A percentile compares a stretch with the other conserved stretches of the same genome.
phyloP scores from a whole-genome alignment of 2,113 vertebrate species.

The Verasper variegatus region DNA sequence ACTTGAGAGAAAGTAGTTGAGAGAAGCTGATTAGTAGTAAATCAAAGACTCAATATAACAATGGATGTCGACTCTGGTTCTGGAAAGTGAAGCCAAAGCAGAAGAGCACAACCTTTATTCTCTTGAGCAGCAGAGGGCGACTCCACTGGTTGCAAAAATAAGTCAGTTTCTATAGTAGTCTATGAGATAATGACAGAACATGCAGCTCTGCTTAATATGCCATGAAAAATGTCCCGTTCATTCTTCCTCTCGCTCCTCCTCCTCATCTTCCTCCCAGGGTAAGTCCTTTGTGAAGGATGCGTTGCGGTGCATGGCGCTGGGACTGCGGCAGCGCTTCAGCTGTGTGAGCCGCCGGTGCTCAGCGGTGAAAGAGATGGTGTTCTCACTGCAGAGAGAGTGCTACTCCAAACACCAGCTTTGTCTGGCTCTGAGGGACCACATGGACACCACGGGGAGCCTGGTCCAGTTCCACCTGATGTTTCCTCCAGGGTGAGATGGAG shows the following conservation, averaged over 20 bases:
- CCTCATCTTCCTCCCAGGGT: constrained; percentile 81
- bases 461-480: constrained; percentile 96
- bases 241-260: constrained; percentile 33
- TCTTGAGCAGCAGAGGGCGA: no score
- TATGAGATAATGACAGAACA: no score
- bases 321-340: constrained; percentile 92
- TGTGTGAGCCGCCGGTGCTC: constrained; percentile 95
- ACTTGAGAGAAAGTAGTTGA: no score
- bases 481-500: constrained; percentile 89
- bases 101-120: no score
- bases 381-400: constrained; percentile 92
- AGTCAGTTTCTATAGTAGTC: no score
- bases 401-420: constrained; percentile 95
- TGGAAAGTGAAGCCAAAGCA: no score
- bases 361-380: constrained; percentile 93
- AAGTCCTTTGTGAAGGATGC: constrained; percentile 96
- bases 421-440: constrained; percentile 88
- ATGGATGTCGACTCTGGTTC: no score
- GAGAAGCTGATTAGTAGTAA: no score
- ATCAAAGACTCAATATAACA: no score
- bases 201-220: no score
- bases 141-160: no score
- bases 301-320: constrained; percentile 93
- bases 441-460: constrained; percentile 92
- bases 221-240: not conserved